Conservation (phyloP, 2,888 invertebrate species). For the Drosophila anomalata region DNA sequence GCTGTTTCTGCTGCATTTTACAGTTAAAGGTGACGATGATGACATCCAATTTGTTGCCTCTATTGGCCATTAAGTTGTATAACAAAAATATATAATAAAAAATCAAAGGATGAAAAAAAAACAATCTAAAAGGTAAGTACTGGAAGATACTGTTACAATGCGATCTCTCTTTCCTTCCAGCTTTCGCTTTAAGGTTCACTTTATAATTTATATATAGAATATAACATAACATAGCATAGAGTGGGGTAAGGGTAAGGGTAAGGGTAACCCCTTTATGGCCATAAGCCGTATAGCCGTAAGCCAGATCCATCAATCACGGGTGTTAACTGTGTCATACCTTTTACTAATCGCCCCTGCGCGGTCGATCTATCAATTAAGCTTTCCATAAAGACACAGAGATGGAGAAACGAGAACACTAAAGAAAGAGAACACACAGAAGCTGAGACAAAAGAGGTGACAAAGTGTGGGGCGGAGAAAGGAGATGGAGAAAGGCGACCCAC, state of each 20-base stretch:
- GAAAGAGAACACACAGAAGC: constrained; percentile 12
- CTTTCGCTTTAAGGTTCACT: constrained; percentile 11
- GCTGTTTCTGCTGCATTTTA: constrained; percentile 9
- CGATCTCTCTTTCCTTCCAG: constrained; percentile 2
- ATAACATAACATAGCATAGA: neutral
- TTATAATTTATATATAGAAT: neutral
- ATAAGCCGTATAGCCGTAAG: constrained; percentile 3
- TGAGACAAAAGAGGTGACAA: constrained; percentile 32
- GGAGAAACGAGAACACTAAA: constrained; percentile 1
- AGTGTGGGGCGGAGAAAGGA: neutral
- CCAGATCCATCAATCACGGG: constrained; percentile 32
- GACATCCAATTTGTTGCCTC: constrained; percentile 34
- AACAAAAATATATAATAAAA: constrained; percentile 5
- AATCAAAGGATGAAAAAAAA: neutral
- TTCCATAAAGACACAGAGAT: constrained; percentile 1
- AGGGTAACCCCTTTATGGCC: neutral
- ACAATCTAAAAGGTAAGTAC: neutral
- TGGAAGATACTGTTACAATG: neutral
- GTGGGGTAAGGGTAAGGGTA: no score
- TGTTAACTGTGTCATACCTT: constrained; percentile 40
- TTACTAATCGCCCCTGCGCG: constrained; percentile 41
- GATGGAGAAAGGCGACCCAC: constrained; percentile 35
- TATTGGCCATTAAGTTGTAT: constrained; percentile 23
- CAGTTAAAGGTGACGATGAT: constrained; percentile 42
- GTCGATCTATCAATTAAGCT: constrained; percentile 41